Percentiles rank a stretch among this genome's conserved stretches.
phyloP scores from a whole-genome alignment of 2,888 invertebrate species.

The Acanthosepion pharaonis region DNA sequence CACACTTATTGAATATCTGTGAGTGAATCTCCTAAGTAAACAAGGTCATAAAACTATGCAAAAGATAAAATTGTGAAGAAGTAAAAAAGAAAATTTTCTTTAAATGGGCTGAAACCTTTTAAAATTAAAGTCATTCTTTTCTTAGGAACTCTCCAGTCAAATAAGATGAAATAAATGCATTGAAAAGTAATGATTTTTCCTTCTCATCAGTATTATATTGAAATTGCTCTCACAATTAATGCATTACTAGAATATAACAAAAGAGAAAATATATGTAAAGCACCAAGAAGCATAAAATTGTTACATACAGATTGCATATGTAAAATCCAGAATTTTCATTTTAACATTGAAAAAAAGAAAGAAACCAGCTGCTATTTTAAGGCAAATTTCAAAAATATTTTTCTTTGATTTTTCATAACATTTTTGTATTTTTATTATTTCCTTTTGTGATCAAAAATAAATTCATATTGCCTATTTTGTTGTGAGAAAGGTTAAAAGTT shows the following conservation, averaged over 20 bases:
- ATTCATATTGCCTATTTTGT: no score
- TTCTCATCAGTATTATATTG: not conserved
- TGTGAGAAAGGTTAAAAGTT: no score
- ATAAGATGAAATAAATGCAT: not conserved
- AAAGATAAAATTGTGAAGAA: not conserved
- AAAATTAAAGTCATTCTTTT: slow-evolving; percentile 2
- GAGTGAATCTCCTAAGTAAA: not conserved
- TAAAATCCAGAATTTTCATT: not conserved
- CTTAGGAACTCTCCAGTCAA: not conserved
- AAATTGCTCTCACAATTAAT: not conserved
- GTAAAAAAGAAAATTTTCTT: not conserved
- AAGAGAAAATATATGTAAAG: not conserved
- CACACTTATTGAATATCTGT: not conserved
- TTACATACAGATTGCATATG: not conserved
- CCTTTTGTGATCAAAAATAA: no score
- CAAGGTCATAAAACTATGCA: not conserved
- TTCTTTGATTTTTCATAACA: no score
- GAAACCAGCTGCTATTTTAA: no score
- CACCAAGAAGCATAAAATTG: not conserved
- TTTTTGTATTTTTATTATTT: no score
- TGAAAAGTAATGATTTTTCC: not conserved
- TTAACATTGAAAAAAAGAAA: not conserved
- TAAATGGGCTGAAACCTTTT: not conserved
- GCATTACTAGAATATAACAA: not conserved
- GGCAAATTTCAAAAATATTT: no score